Conservation (phyloP, 2,113 vertebrate genomes). For the Nannospalax galili region DNA sequence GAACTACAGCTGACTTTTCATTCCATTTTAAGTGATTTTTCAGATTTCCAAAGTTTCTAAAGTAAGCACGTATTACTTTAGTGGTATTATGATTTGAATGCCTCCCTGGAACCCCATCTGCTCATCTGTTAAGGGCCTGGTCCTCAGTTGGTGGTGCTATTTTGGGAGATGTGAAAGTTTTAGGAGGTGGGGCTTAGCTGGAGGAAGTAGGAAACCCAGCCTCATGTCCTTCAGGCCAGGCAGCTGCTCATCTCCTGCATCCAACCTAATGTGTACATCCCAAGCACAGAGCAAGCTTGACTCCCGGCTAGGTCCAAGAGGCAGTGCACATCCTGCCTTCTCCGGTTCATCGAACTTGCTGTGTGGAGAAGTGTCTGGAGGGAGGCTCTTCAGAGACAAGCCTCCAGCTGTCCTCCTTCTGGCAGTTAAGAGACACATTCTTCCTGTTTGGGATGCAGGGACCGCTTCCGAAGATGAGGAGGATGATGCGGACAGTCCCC, state of each 20-base stretch:
- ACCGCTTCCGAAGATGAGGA: not conserved
- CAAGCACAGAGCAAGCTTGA: not conserved
- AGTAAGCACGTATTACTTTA: not conserved
- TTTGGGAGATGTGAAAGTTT: not conserved
- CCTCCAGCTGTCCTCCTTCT: not conserved
- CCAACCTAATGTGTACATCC: not conserved
- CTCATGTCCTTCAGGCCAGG: too few relatives aligned
- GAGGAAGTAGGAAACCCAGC: not conserved
- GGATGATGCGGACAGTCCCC: not conserved
- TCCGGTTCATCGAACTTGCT: not conserved
- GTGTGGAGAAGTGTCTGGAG: not conserved
- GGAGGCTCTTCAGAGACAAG: not conserved
- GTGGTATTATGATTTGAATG: not conserved
- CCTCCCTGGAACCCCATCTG: too few relatives aligned
- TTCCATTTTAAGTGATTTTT: conserved; percentile 14
- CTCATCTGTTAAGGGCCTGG: not conserved
- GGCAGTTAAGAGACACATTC: not conserved
- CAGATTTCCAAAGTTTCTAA: not conserved
- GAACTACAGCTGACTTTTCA: conserved; percentile 44
- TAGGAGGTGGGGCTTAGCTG: not conserved
- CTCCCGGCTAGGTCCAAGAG: not conserved
- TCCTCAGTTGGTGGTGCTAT: not conserved
- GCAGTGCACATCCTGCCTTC: not conserved
- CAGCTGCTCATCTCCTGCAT: not conserved
- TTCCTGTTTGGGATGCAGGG: not conserved